Conservation (phyloP, 2,797 vertebrate species). For the Anolis apletophallus region DNA sequence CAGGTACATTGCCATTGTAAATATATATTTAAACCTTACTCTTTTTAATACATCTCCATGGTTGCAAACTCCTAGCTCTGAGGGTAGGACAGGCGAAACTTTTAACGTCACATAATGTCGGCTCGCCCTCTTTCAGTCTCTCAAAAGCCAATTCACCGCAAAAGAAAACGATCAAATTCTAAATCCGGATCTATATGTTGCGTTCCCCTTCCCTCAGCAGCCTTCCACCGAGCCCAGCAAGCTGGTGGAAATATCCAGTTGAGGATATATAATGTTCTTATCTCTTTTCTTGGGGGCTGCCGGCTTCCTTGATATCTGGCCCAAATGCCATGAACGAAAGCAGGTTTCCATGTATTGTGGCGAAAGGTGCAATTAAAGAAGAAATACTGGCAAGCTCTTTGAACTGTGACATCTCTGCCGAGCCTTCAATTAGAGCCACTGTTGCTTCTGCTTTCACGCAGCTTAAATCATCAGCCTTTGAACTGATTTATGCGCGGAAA, state of each 20-base stretch:
- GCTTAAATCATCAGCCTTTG: conserved; percentile 40
- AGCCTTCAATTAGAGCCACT: conserved; percentile 29
- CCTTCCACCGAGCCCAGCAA: neutral
- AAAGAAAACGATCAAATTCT: neutral
- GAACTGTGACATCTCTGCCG: conserved; percentile 38
- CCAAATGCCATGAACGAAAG: conserved; percentile 47
- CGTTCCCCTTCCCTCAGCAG: neutral
- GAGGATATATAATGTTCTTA: neutral
- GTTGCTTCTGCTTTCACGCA: conserved; percentile 36
- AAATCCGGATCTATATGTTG: conserved; percentile 1
- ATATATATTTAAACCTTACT: neutral
- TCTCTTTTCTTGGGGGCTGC: conserved; percentile 6
- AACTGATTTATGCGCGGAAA: conserved; percentile 40
- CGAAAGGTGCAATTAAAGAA: conserved; percentile 55
- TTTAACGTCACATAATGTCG: neutral
- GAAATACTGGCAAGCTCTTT: conserved; percentile 43
- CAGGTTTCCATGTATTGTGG: neutral
- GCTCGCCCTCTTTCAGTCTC: neutral
- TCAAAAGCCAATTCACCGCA: neutral
- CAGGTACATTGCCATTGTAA: neutral
- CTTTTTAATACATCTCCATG: neutral
- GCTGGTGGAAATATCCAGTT: neutral
- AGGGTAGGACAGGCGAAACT: neutral
- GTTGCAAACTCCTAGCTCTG: neutral
- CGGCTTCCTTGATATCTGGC: neutral